Conservation (phyloP, 2,888 invertebrate species). For the Drosophila recens region DNA sequence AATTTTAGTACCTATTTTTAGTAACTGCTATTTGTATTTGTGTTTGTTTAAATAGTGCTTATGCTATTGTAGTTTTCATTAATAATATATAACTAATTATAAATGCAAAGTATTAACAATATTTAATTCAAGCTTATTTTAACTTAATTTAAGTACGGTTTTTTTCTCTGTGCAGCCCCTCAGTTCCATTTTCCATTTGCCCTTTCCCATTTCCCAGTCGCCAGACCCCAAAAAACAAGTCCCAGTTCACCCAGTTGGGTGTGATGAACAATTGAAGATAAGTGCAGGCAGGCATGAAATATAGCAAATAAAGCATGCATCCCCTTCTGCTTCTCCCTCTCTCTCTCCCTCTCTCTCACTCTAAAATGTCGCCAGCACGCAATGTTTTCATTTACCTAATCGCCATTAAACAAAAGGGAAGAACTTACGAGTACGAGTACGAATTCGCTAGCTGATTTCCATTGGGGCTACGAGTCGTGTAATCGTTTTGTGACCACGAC, state of each 20-base stretch:
- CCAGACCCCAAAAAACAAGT: background rate
- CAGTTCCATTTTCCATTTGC: constrained; percentile 1
- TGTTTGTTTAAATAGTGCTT: too few relatives aligned
- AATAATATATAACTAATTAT: too few relatives aligned
- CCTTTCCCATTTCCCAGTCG: background rate
- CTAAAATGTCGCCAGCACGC: constrained; percentile 76
- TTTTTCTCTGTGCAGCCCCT: constrained; percentile 27
- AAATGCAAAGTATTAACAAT: too few relatives aligned
- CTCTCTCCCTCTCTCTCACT: constrained; percentile 1
- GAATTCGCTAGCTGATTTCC: constrained; percentile 42
- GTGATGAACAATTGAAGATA: constrained; percentile 78
- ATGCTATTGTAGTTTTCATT: too few relatives aligned
- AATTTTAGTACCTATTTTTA: too few relatives aligned
- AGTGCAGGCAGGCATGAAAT: constrained; percentile 81
- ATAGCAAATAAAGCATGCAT: constrained; percentile 71
- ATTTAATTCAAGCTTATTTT: too few relatives aligned
- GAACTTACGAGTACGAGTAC: constrained; percentile 34
- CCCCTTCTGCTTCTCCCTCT: background rate
- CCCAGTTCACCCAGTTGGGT: constrained; percentile 24
- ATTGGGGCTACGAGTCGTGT: constrained; percentile 54
- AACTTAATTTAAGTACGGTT: too few relatives aligned
- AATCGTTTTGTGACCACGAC: constrained; percentile 67
- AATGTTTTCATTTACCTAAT: constrained; percentile 81
- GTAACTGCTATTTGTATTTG: too few relatives aligned
- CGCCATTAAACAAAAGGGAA: constrained; percentile 64